Base-by-base conservation (phyloP, 2,113 vertebrate genomes). In the Tiliqua scincoides region DNA sequence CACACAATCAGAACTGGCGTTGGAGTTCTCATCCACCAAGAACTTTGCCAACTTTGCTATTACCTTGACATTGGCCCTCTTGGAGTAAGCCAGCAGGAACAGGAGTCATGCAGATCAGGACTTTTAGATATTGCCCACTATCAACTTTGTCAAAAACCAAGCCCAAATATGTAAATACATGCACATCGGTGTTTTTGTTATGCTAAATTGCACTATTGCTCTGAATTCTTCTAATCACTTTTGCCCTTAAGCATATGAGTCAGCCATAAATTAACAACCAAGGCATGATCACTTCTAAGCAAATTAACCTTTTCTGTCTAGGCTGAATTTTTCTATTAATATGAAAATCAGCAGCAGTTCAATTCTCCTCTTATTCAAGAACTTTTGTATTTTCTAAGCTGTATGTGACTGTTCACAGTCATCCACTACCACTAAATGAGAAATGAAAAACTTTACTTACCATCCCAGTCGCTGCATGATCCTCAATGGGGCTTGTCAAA, bases 301-400 rank as follows among this genome's bases (percentile, higher is more conserved):
- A 95, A 96, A 97, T 96, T 96, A 96, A 95, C 95, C 94, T 96
- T 94, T 96, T 95, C 89, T 95, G 68, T 93, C 87, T 93, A 68
- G 79, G 80, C 93, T 91, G 91, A 95, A 89, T 93, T 93, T 87
- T 90, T 90, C 89, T 92, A 94, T 95, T 96, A 95, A 95, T 93
- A 95, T 92, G 91, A 93, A 96, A 96, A 96, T 93, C 87, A 89
- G 88, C 68, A 92, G 81, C 82, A 94, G 93, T 94, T 95, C 89
- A 91, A 78, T 89, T 75, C 87, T 93, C 86, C 93, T 85, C 48
- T 95, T 92, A 88, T 76, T 75, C 79, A 74, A 88, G 74, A 79
- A 83, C 88, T 70, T 92, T 93, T 88, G 87, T 92, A 78, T 91
- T 95, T 92, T 79, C 84, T 83, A 91, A 86, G 85, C 89, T 94